A percentile compares a stretch with the other conserved stretches of the same genome.
Conservation (phyloP, 64 coral and sea anemone genomes). For the Actinia tenebrosa region DNA sequence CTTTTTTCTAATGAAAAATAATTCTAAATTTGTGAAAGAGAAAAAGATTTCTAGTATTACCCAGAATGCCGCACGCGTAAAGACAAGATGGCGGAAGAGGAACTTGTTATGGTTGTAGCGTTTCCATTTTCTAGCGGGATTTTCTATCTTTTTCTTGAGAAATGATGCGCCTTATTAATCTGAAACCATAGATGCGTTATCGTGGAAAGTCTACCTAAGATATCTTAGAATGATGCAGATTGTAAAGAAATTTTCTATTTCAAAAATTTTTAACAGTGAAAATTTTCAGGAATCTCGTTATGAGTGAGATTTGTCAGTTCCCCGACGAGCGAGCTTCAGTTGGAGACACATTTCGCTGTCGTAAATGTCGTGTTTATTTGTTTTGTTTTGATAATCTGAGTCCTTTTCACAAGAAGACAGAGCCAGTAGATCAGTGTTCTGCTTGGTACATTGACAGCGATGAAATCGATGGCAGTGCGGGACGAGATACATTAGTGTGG, state of each 20-base stretch:
- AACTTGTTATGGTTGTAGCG: background rate
- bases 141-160: background rate
- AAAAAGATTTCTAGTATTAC: background rate
- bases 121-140: background rate
- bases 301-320: background rate
- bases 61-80: background rate
- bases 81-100: background rate
- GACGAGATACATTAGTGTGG: constrained; percentile 30
- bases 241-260: background rate
- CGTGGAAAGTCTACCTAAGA: background rate
- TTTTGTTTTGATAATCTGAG: constrained; percentile 49
- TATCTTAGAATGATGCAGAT: background rate
- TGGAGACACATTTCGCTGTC: constrained; percentile 57
- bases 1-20: background rate
- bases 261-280: background rate
- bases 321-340: background rate
- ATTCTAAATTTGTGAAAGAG: background rate
- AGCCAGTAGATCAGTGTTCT: constrained; percentile 28
- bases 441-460: constrained; percentile 67
- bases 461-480: background rate
- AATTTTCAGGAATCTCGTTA: background rate
- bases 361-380: constrained; percentile 60
- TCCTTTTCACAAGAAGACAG: constrained; percentile 18
- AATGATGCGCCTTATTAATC: background rate
- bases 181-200: background rate